Percentiles rank a stretch among this genome's conserved stretches.
Conservation (phyloP, 2,888 invertebrate species). For the Drosophila putrida region DNA sequence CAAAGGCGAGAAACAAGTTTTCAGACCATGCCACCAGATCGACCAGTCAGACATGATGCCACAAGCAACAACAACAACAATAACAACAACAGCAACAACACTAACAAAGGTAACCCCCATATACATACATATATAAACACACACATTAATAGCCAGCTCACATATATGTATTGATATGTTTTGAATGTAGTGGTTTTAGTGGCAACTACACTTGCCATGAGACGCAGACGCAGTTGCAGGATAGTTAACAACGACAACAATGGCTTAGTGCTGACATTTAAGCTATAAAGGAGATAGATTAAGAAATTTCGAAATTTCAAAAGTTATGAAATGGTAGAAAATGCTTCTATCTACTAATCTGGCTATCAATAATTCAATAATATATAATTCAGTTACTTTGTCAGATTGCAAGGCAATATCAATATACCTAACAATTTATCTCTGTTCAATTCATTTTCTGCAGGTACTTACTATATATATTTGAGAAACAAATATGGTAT, state of each 20-base stretch:
- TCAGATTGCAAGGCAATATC: no score
- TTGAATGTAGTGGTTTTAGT: constrained; percentile 23
- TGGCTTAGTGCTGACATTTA: background rate
- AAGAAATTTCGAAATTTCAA: no score
- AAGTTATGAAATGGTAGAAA: no score
- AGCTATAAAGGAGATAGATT: no score
- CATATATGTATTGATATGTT: background rate
- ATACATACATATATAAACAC: constrained; percentile 32
- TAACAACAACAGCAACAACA: constrained; percentile 30
- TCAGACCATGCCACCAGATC: constrained; percentile 73
- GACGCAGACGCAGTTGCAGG: constrained; percentile 42
- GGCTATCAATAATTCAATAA: no score
- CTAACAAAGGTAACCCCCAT: constrained; percentile 68
- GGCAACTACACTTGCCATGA: constrained; percentile 58
- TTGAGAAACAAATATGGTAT: no score
- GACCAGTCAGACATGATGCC: constrained; percentile 72
- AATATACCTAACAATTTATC: no score
- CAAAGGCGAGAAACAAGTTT: constrained; percentile 70
- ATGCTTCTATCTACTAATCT: no score
- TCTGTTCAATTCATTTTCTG: no score
- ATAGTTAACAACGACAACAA: constrained; percentile 43
- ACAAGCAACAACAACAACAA: constrained; percentile 57
- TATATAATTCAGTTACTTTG: no score
- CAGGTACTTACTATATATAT: no score
- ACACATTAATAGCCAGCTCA: constrained; percentile 5